Evolutionary conservation across 2,888 invertebrate genomes (phyloP).

Genomic region (Nematopogon swammerdamellus): DNA sequence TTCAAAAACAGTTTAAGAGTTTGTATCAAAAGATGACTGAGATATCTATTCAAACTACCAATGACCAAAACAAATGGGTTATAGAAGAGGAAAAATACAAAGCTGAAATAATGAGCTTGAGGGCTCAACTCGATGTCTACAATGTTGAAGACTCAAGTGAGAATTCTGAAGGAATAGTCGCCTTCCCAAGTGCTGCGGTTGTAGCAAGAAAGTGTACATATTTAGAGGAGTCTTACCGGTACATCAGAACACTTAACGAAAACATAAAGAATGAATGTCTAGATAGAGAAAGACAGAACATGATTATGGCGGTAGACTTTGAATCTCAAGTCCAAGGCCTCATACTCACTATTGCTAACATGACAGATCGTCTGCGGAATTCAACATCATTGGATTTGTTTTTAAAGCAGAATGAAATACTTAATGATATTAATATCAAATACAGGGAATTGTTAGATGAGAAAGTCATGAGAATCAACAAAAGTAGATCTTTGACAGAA

Average conservation of each 20-base stretch:
- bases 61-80: slow-evolving; percentile 38
- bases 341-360: slow-evolving; percentile 26
- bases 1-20: slow-evolving; percentile 37
- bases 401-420: slow-evolving; percentile 48
- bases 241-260: slow-evolving; percentile 45
- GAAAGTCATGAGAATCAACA: slow-evolving; percentile 19
- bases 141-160: slow-evolving; percentile 34
- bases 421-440: slow-evolving; percentile 49
- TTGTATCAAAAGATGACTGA: slow-evolving; percentile 42
- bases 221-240: slow-evolving; percentile 39
- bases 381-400: slow-evolving; percentile 44
- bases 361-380: slow-evolving; percentile 45
- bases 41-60: slow-evolving; percentile 35
- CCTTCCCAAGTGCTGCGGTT: slow-evolving; percentile 17
- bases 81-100: slow-evolving; percentile 43
- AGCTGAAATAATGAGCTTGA: slow-evolving; percentile 39
- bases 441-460: slow-evolving; percentile 39
- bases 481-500: slow-evolving; percentile 16
- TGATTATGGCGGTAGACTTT: slow-evolving; percentile 35
- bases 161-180: slow-evolving; percentile 33
- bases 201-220: slow-evolving; percentile 41
- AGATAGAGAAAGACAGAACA: slow-evolving; percentile 39
- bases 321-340: slow-evolving; percentile 40
- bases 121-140: slow-evolving; percentile 22
- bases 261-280: slow-evolving; percentile 49